Evolutionary conservation across 2,888 invertebrate genomes (phyloP).

Genomic region (Lamellibrachia satsuma): DNA sequence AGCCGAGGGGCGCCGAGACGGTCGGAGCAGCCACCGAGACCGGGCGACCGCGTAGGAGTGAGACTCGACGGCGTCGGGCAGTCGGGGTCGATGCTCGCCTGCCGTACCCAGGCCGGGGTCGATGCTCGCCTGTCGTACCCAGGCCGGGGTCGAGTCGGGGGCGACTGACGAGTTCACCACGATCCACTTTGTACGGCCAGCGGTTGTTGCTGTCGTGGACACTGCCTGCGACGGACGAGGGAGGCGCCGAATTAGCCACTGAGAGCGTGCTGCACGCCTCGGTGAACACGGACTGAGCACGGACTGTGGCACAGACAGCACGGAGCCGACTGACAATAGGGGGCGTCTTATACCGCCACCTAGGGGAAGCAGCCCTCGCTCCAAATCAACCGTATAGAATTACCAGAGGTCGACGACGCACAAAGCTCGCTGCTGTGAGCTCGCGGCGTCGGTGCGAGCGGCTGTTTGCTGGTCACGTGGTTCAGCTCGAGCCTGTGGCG

Average conservation of each 20-base stretch:
- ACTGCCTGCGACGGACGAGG: not conserved
- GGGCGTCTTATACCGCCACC: constrained; percentile 13
- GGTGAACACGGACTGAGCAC: not conserved
- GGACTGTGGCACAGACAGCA: constrained; percentile 1
- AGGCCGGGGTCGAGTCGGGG: not conserved
- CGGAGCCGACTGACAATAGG: constrained; percentile 10
- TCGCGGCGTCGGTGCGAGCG: not conserved
- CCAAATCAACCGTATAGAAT: constrained; percentile 12
- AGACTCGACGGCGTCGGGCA: no score
- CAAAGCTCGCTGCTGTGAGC: not conserved
- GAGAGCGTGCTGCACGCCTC: not conserved
- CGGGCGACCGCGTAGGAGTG: no score
- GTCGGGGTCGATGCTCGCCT: no score
- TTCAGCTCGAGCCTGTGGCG: not conserved
- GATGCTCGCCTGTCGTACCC: not conserved
- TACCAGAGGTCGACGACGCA: not conserved
- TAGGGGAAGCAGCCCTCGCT: constrained; percentile 13
- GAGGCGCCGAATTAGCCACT: not conserved
- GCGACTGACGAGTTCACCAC: not conserved
- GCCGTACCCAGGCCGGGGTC: not conserved
- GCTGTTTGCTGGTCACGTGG: not conserved
- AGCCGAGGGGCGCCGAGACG: not conserved
- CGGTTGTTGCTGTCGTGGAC: no score
- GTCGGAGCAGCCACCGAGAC: not conserved
- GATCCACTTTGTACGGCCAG: not conserved